Evolutionary conservation across 1,140 invertebrate genomes (phyloP), one percentile per base, ranked within the genome.

Genomic region (Ephestia elutella): DNA sequence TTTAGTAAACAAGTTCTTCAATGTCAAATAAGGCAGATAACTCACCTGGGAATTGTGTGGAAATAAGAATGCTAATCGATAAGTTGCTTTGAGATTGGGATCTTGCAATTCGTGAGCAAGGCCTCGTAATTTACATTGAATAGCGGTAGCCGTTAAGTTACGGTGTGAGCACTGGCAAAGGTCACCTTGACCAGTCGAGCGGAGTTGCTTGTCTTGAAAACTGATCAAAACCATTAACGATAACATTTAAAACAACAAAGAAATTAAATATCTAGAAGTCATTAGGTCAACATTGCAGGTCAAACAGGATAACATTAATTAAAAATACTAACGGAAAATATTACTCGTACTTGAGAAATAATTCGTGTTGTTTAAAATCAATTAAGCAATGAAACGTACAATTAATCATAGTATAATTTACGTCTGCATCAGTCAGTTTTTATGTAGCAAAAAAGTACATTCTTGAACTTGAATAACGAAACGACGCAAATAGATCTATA

Each of bases 101-200:
- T 69, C 70, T 78, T 60, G 63, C 65, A 71, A 44, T 44, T 44
- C 38, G 38, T 44, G 38, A 44, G 38, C 38, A 17, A 44, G 38
- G 38, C n/a, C 38, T 53, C 9, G 44, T 54, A 69, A 85, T 87
- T 87, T 80, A 80, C 78, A 85, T 85, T 84, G 77, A 85, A 85
- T 84, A 73, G 72, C 71, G 71, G 49, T 38, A 75, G 77, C 74
- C 73, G 75, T 77, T 78, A 76, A 25, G 71, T 78, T 67, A 73
- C 80, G 70, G 75, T 75, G 73, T 63, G 71, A 63, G 66, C 66
- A 61, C 57, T 53, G 11, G 61, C 53, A 73, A 75, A 82, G 82
- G 80, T 83, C 80, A 85, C 82, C 80, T 87, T 86, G 81, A 78
- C 80, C 76, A 78, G 65, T 70, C 65, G 59, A 69, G 59, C 71